These are phyloP conservation scores for Formica selysi DNA, from an alignment of 1,140 invertebrate species.

Conservation along the genomic window DNA sequence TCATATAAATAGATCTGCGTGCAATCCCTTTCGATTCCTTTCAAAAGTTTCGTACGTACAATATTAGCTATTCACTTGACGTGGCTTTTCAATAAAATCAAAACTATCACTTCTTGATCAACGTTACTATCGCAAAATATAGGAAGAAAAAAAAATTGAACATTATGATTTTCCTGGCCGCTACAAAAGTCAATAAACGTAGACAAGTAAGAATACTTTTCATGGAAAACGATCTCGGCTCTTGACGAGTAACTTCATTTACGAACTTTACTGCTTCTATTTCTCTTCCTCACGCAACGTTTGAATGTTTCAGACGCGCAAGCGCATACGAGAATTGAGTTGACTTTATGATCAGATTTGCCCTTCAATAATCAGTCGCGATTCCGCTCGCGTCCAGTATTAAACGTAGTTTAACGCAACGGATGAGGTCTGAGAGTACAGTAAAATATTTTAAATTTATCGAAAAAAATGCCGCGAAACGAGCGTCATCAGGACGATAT, in stretches of 20 bases:
- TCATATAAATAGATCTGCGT: neutral
- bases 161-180: neutral
- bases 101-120: constrained; percentile 5
- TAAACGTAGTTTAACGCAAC: neutral
- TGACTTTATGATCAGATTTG: neutral
- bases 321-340: neutral
- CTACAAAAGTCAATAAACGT: constrained; percentile 33
- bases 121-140: neutral
- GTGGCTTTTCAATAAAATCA: constrained; percentile 4
- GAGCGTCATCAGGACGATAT: neutral
- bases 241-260: neutral
- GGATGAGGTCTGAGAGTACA: neutral
- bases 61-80: neutral
- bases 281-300: constrained; percentile 13
- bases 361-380: neutral
- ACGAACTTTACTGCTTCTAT: constrained; percentile 2
- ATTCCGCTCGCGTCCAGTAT: constrained; percentile 20
- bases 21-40: neutral
- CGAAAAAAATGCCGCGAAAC: constrained; percentile 33
- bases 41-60: neutral
- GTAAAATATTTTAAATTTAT: neutral
- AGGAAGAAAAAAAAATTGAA: constrained; percentile 30
- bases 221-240: constrained; percentile 7
- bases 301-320: constrained; percentile 33
- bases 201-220: constrained; percentile 22